Conservation (phyloP, 2,113 vertebrate genomes). For the Epinephelus fuscoguttatus region DNA sequence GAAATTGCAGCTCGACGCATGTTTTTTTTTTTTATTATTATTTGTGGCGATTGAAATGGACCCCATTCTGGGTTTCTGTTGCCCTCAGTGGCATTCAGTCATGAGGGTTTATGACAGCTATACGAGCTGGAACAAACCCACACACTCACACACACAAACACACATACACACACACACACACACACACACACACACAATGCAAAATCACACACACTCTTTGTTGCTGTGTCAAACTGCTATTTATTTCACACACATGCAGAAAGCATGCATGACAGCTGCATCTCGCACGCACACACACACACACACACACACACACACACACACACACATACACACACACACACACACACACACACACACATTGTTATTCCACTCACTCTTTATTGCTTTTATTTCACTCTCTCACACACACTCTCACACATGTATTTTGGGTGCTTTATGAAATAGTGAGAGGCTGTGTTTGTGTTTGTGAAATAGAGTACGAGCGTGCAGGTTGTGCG, state of each 20-base stretch:
- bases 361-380: not conserved
- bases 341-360: not conserved
- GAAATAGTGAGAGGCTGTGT: slow-evolving; percentile 44
- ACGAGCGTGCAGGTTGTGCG: slow-evolving; percentile 47
- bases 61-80: slow-evolving; percentile 40
- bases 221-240: slow-evolving; percentile 62
- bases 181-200: slow-evolving; percentile 5
- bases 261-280: slow-evolving; percentile 61
- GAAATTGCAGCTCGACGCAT: slow-evolving; percentile 35
- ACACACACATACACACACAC: slow-evolving; percentile 14
- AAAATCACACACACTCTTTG: slow-evolving; percentile 42
- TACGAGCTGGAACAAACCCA: slow-evolving; percentile 27
- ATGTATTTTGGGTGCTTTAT: slow-evolving; percentile 41
- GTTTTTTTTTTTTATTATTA: slow-evolving; percentile 35
- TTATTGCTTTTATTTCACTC: slow-evolving; percentile 34
- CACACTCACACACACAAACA: slow-evolving; percentile 19
- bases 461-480: slow-evolving; percentile 47
- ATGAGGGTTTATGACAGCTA: slow-evolving; percentile 53
- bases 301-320: not conserved
- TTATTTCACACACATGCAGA: slow-evolving; percentile 61
- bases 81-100: slow-evolving; percentile 61
- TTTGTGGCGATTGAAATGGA: slow-evolving; percentile 49
- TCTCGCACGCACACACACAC: slow-evolving; percentile 9
- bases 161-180: slow-evolving; percentile 33
- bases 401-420: not conserved